Conservation (phyloP, 2,797 vertebrate species). For the Coreius guichenoti region DNA sequence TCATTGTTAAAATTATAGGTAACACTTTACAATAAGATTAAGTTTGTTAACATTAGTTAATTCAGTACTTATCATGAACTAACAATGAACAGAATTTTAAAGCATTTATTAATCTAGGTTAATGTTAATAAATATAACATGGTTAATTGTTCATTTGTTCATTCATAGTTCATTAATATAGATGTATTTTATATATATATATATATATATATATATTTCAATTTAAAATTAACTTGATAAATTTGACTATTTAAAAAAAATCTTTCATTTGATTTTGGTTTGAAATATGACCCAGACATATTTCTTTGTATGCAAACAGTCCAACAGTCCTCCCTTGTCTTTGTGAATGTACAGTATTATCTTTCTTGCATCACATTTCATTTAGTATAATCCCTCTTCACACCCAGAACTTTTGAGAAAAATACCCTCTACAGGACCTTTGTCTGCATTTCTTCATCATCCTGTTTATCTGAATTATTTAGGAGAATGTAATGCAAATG, state of each 20-base stretch:
- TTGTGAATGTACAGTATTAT: not conserved
- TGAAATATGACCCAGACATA: not conserved
- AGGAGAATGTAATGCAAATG: not conserved
- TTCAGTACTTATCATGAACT: not conserved
- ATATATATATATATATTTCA: too few species aligned
- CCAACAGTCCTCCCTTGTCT: not conserved
- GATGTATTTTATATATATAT: not conserved
- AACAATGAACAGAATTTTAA: not conserved
- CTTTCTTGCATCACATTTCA: constrained; percentile 8
- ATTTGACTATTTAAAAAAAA: too few species aligned
- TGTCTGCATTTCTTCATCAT: constrained; percentile 8
- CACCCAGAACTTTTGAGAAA: constrained; percentile 26
- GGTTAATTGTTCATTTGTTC: not conserved
- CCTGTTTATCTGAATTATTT: not conserved
- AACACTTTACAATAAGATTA: not conserved
- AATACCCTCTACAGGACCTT: not conserved
- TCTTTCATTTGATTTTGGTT: not conserved
- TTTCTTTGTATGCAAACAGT: not conserved
- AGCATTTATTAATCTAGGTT: not conserved
- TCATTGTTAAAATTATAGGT: not conserved
- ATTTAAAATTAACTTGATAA: too few species aligned
- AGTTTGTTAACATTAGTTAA: not conserved
- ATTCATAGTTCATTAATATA: not conserved
- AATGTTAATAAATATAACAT: not conserved
- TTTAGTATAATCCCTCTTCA: not conserved